Evolutionary conservation across 2,888 invertebrate species (phyloP).

Genomic region (Scelioninae gen. 1): DNA sequence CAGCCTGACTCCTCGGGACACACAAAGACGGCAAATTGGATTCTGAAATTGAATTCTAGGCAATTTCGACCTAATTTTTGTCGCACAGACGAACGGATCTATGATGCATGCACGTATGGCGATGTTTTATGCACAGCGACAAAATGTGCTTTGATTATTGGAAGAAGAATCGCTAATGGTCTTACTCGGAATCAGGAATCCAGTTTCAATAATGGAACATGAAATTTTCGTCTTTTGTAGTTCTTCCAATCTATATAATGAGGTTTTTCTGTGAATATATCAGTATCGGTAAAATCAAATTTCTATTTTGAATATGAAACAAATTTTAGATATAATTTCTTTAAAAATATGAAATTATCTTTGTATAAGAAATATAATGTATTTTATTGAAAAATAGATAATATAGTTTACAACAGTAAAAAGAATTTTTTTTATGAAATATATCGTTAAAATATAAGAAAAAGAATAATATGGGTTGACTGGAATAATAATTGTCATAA

Average conservation of each 20-base stretch:
- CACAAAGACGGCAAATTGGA: conserved; percentile 80
- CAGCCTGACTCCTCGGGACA: conserved; percentile 72
- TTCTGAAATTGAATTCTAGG: conserved; percentile 78
- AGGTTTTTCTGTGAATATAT: neutral
- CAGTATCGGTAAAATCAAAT: no score
- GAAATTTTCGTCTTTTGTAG: neutral
- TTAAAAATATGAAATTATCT: no score
- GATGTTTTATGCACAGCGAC: conserved; percentile 46
- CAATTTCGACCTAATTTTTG: conserved; percentile 78
- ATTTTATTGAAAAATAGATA: no score
- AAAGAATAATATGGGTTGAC: no score
- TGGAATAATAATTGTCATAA: no score
- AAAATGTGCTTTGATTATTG: conserved; percentile 36
- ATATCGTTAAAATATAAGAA: no score
- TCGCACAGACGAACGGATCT: conserved; percentile 40
- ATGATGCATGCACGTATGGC: conserved; percentile 49
- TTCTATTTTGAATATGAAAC: no score
- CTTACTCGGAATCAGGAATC: neutral
- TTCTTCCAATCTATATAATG: neutral
- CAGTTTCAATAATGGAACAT: neutral
- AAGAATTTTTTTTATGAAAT: no score
- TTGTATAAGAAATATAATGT: no score
- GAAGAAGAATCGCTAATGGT: conserved; percentile 30
- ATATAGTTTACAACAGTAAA: no score
- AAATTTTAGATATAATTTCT: no score